Conservation (phyloP, 2,888 invertebrate species). For the Drosophila austrosaltans region DNA sequence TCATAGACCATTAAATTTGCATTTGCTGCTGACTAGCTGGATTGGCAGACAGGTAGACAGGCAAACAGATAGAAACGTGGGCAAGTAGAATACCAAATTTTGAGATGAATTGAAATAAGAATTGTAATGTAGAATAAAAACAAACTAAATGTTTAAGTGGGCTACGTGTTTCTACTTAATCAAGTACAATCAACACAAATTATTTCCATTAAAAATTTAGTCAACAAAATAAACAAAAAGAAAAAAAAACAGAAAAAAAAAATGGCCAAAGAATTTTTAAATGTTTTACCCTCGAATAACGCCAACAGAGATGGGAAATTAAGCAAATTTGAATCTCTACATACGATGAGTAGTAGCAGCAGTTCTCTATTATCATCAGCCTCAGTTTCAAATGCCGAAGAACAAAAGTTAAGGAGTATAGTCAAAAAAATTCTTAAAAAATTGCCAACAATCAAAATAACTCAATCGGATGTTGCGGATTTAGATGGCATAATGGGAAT, state of each 20-base stretch:
- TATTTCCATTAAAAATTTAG: neutral
- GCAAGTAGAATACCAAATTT: conserved; percentile 20
- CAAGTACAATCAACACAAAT: neutral
- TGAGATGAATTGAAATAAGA: conserved; percentile 14
- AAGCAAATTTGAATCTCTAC: conserved; percentile 7
- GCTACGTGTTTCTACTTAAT: neutral
- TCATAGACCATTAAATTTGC: conserved; percentile 78
- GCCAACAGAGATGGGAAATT: neutral
- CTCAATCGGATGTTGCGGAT: neutral
- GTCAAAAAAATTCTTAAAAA: conserved; percentile 31
- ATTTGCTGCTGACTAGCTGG: conserved; percentile 74
- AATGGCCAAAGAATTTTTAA: neutral
- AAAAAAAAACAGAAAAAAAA: neutral
- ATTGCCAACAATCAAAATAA: conserved; percentile 17
- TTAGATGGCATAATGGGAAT: conserved; percentile 23
- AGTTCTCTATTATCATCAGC: neutral
- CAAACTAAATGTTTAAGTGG: conserved; percentile 53
- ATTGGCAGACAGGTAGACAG: conserved; percentile 51
- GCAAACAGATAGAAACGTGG: neutral
- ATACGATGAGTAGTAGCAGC: conserved; percentile 17
- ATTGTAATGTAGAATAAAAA: conserved; percentile 1
- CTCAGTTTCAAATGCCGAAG: neutral
- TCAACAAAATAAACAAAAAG: neutral
- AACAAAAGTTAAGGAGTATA: conserved; percentile 20
- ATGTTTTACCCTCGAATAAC: neutral